Evolutionary conservation across 1,140 invertebrate species (phyloP).

Genomic region (Temnothorax longispinosus): DNA sequence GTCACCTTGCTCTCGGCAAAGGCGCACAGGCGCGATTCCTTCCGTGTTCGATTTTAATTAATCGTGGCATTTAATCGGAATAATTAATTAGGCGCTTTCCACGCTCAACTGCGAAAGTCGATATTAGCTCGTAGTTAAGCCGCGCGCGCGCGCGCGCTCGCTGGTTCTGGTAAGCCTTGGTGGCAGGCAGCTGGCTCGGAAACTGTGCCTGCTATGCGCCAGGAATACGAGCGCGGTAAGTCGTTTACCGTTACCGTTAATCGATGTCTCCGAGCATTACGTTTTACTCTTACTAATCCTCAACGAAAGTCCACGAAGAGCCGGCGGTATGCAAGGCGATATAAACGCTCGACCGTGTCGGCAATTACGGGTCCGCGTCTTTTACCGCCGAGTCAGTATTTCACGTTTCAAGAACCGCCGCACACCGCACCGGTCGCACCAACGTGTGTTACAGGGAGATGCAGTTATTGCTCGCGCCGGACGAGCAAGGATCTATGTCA

Average conservation of each 20-base stretch:
- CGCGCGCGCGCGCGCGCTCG: not conserved
- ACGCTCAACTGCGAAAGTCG: constrained; percentile 59
- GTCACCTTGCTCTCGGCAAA: not conserved
- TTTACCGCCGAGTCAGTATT: constrained; percentile 67
- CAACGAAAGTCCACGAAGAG: constrained; percentile 78
- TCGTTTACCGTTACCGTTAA: constrained; percentile 81
- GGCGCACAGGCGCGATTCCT: constrained; percentile 10
- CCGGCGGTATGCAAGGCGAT: constrained; percentile 66
- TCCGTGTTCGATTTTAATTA: constrained; percentile 60
- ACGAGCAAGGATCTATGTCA: constrained; percentile 30
- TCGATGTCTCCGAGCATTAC: constrained; percentile 79
- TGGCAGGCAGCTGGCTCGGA: constrained; percentile 24
- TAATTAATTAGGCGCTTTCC: constrained; percentile 65
- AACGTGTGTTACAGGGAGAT: not conserved
- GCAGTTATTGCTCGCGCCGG: constrained; percentile 46
- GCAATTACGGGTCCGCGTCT: constrained; percentile 67
- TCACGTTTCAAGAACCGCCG: constrained; percentile 62
- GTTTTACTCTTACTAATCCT: constrained; percentile 82
- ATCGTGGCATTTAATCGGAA: constrained; percentile 59
- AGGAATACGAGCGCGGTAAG: constrained; percentile 72
- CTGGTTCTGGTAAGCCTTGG: not conserved
- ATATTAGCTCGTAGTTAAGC: constrained; percentile 19
- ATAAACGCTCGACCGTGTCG: constrained; percentile 70
- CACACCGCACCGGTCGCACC: not conserved
- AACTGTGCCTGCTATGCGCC: constrained; percentile 47